phyloP scores from a whole-genome alignment of 1,140 invertebrate species.

The Ladona fulva region DNA sequence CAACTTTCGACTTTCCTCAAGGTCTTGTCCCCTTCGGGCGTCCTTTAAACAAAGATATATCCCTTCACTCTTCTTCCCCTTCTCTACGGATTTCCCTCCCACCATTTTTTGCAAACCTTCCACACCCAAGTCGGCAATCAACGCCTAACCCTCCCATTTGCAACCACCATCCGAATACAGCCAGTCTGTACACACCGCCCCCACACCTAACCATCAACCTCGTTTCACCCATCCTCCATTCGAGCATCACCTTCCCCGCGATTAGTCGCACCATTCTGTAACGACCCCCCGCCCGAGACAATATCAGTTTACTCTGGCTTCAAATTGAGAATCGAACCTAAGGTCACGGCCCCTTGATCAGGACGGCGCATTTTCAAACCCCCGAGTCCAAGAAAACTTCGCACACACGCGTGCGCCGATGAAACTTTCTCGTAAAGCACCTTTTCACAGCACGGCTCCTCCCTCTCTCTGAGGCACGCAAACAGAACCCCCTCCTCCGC shows the following conservation, averaged over 20 bases:
- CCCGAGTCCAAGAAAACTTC: no score
- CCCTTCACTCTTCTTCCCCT: background rate
- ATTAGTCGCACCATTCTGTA: background rate
- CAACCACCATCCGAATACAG: background rate
- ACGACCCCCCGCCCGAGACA: background rate
- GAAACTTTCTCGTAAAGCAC: background rate
- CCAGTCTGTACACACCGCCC: background rate
- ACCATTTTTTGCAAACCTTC: background rate
- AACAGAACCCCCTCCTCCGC: background rate
- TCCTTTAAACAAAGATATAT: no score
- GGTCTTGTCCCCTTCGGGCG: no score
- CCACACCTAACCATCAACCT: background rate
- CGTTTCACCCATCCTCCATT: background rate
- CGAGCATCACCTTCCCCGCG: no score
- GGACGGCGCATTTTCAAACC: background rate
- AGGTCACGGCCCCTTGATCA: background rate
- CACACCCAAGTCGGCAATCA: background rate
- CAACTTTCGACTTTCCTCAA: no score
- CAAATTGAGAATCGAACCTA: slow-evolving; percentile 5
- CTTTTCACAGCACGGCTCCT: background rate
- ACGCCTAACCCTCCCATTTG: background rate
- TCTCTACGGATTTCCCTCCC: background rate
- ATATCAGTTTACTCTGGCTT: background rate
- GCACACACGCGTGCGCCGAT: background rate
- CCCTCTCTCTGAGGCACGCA: background rate